Evolutionary conservation across 2,113 vertebrate species (phyloP).

Genomic region (Myocastor coypus): DNA sequence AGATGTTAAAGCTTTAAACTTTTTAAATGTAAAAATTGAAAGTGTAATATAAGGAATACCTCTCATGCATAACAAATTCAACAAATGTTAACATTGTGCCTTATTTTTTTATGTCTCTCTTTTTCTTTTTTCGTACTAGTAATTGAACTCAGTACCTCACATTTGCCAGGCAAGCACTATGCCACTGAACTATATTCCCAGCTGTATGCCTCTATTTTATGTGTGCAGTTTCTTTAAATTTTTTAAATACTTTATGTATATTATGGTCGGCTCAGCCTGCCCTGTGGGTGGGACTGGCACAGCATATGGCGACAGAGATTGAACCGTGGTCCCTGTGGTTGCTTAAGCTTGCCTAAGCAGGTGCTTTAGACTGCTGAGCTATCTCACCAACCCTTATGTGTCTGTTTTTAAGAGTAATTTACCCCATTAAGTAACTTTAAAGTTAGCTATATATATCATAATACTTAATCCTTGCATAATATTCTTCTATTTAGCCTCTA

Average conservation of each 20-base stretch:
- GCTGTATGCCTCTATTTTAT: too few species aligned
- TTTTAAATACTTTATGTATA: too few species aligned
- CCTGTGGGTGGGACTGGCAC: too few species aligned
- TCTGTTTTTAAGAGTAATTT: not conserved
- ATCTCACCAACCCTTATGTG: not conserved
- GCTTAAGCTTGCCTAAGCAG: too few species aligned
- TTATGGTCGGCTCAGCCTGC: too few species aligned
- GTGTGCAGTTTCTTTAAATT: too few species aligned
- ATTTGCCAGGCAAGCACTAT: too few species aligned
- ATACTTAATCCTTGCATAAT: not conserved
- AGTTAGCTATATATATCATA: not conserved
- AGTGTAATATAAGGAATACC: not conserved
- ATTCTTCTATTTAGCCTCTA: not conserved
- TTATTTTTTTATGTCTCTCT: not conserved
- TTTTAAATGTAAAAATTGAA: slow-evolving; percentile 37
- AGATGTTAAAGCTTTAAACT: not conserved
- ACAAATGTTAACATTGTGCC: not conserved
- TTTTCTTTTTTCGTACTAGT: not conserved
- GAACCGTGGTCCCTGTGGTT: too few species aligned
- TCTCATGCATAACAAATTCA: not conserved
- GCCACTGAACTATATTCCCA: too few species aligned
- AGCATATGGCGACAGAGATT: too few species aligned
- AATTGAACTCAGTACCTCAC: too few species aligned
- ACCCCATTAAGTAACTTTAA: not conserved
- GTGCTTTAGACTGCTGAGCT: too few species aligned